Percentiles rank a stretch among this genome's conserved stretches.
Conservation (phyloP, 2,797 vertebrate genomes). For the Danionella dracula region DNA sequence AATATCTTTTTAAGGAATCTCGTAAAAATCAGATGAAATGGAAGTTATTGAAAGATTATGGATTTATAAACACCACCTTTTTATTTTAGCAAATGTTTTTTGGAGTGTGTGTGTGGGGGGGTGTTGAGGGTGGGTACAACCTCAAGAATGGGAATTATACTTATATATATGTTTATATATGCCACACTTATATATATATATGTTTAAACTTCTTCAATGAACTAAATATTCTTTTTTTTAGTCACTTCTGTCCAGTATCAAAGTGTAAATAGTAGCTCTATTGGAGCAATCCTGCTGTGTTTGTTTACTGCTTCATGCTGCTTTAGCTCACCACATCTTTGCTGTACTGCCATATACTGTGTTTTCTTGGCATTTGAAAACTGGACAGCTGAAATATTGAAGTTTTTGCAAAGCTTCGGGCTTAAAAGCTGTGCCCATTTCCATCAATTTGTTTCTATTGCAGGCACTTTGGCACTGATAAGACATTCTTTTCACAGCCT, state of each 20-base stretch:
- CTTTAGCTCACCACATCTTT: slow-evolving; percentile 50
- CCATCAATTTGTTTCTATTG: slow-evolving; percentile 50
- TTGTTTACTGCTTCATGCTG: slow-evolving; percentile 41
- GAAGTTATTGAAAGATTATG: too few relatives aligned
- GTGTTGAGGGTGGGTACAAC: too few relatives aligned
- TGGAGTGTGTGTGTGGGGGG: too few relatives aligned
- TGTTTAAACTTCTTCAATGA: neutral
- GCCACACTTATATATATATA: too few relatives aligned
- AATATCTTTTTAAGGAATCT: too few relatives aligned
- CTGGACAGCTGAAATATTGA: slow-evolving; percentile 64
- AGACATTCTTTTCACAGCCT: slow-evolving; percentile 57
- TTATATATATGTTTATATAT: too few relatives aligned
- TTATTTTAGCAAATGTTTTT: too few relatives aligned
- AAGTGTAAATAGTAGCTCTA: neutral
- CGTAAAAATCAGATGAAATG: too few relatives aligned
- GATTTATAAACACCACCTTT: too few relatives aligned
- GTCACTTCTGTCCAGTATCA: slow-evolving; percentile 12
- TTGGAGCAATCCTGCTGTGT: slow-evolving; percentile 29
- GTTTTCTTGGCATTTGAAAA: slow-evolving; percentile 49
- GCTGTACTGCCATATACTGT: slow-evolving; percentile 41
- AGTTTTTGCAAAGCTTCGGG: slow-evolving; percentile 54
- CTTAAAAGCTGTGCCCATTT: slow-evolving; percentile 56
- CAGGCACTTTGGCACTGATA: slow-evolving; percentile 59
- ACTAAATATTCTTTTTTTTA: neutral
- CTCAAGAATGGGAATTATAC: too few relatives aligned